Percentiles rank a stretch among this genome's conserved stretches.
Evolutionary conservation across 2,113 vertebrate genomes (phyloP).

Genomic region (Podarcis cretensis): DNA sequence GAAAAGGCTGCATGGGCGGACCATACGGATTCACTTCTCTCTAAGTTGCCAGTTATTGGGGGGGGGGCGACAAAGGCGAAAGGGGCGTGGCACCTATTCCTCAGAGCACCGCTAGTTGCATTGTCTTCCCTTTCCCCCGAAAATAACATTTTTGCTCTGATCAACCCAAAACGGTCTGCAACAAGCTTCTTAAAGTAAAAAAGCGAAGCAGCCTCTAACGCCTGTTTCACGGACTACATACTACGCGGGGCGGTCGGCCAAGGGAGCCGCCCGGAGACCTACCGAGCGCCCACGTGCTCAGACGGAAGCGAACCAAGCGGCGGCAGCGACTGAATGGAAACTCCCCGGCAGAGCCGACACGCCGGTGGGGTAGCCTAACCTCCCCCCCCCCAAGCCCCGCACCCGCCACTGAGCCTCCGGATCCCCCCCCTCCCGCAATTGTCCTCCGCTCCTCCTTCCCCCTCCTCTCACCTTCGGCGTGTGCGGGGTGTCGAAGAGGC

Average conservation of each 20-base stretch:
- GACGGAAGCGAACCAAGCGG: too few relatives aligned
- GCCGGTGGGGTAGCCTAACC: background rate
- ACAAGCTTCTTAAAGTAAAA: background rate
- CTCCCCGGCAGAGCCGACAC: background rate
- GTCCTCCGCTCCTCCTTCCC: background rate
- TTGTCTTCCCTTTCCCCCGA: background rate
- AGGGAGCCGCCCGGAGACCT: background rate
- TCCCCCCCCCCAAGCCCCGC: background rate
- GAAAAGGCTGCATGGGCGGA: background rate
- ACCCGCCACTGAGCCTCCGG: slow-evolving; percentile 16
- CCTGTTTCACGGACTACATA: too few relatives aligned
- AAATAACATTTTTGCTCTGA: background rate
- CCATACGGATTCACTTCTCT: background rate
- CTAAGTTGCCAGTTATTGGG: background rate
- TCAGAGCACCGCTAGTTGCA: background rate
- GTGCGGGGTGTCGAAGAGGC: slow-evolving; percentile 95
- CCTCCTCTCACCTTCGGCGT: slow-evolving; percentile 89
- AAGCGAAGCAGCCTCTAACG: background rate
- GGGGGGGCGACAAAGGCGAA: background rate
- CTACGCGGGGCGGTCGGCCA: too few relatives aligned
- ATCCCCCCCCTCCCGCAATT: background rate
- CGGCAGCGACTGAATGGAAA: background rate
- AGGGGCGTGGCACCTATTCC: slow-evolving; percentile 23
- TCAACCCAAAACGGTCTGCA: background rate
- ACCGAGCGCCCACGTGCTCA: background rate